Evolutionary conservation across 2,797 vertebrate genomes (phyloP).

Genomic region (Danio jaintianensis): DNA sequence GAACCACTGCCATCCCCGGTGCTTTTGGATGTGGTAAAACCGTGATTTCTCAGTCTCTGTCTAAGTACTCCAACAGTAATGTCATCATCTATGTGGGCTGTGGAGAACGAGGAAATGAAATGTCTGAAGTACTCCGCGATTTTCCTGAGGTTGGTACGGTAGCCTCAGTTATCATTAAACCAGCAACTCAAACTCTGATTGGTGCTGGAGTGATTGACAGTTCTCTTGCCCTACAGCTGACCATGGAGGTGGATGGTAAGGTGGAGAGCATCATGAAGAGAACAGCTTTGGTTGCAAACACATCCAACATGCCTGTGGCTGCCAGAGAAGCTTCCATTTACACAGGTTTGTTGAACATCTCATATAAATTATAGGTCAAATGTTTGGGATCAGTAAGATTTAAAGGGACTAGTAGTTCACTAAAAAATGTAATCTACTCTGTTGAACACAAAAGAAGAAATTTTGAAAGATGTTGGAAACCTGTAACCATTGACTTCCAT

Average conservation of each 20-base stretch:
- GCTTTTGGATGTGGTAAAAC: constrained; percentile 99
- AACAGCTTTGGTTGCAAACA: constrained; percentile 96
- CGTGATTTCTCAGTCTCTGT: constrained; percentile 97
- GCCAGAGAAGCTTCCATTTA: constrained; percentile 99
- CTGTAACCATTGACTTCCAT: no score
- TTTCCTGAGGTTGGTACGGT: constrained; percentile 76
- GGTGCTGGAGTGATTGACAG: constrained; percentile 53
- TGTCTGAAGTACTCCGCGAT: constrained; percentile 98
- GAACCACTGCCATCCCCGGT: constrained; percentile 96
- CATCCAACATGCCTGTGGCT: constrained; percentile 99
- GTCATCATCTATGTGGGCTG: constrained; percentile 98
- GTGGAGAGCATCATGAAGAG: constrained; percentile 99
- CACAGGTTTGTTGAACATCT: constrained; percentile 78
- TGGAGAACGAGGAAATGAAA: constrained; percentile 97
- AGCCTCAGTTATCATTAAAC: neutral
- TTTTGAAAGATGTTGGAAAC: no score
- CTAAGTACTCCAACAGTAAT: constrained; percentile 98
- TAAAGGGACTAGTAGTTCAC: no score
- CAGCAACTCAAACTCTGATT: neutral
- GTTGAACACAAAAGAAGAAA: no score
- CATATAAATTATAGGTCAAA: neutral
- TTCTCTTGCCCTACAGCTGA: constrained; percentile 80
- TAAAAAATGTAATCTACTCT: no score
- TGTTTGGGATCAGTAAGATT: no score
- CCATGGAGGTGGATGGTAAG: constrained; percentile 98